Base-by-base conservation (phyloP, 2,797 vertebrate species). In the Cyclopterus lumpus region DNA sequence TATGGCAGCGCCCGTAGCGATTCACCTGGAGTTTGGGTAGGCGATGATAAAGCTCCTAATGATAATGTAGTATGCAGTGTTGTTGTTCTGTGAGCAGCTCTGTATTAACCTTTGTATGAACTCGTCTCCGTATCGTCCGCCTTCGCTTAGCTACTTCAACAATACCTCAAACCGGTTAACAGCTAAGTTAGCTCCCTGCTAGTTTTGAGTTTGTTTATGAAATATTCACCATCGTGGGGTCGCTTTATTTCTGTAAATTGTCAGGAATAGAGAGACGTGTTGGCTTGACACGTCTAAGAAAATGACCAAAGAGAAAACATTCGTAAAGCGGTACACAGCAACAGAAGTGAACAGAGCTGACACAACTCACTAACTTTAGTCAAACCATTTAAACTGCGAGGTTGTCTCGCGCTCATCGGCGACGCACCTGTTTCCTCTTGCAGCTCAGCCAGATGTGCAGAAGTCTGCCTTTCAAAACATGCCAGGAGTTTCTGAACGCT, bases 21-120 rank as follows among this genome's bases (percentile, higher is more conserved):
- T 98, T 69, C 94, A 95, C 61, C 92, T 99, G 94, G 96, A 97
- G 91, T 99, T 99, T 91, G 95, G 97, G 97, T 99, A 92, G 88
- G 97, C 83, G 60, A 20, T 12, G 83, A 74, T 49, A 28, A 44
- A 64, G 0, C 8, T 0, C 3, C 76, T 36, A 18, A 0, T 38
- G 3, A 40, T 8, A 1, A 3, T 30, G 34, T 48, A 12, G 4
- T 14, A 0, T 14, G 5, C 1, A 15, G 12, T 42, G 32, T 6
- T 36, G 2, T 1, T 9, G 5, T 22, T 38, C 3, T 46, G 5
- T 44, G 2, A 1, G 3, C 4, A 16, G 8, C 6, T 0, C 0
- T n/a, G 3, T 1, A 3, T n/a, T 0, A 0, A 28, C 26, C 26
- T 28, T 28, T 28, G 26, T 28, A 28, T 28, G 28, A 2, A 28